Evolutionary conservation across 2,113 vertebrate species (phyloP).

Genomic region (Nycticryphes semicollaris): DNA sequence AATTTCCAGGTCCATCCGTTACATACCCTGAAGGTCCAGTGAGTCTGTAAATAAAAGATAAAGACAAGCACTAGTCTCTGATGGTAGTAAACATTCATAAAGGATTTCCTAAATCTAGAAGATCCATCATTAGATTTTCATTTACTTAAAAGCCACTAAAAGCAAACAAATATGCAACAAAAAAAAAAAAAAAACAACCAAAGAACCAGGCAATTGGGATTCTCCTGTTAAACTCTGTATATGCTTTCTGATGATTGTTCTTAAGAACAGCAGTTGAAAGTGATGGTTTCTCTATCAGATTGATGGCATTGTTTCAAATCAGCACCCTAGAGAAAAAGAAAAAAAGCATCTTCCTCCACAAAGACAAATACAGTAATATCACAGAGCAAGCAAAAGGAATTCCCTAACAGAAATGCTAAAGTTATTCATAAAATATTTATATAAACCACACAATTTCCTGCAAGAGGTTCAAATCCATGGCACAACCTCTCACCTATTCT

Average conservation of each 20-base stretch:
- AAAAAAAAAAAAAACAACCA: neutral
- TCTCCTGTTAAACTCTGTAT: neutral
- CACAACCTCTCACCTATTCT: neutral
- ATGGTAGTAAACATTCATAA: neutral
- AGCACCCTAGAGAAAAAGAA: no score
- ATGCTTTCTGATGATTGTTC: no score
- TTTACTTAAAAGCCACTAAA: neutral
- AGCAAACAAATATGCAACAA: neutral
- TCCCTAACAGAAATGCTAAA: neutral
- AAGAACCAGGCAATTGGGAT: neutral
- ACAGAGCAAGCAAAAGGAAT: neutral
- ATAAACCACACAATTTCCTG: neutral
- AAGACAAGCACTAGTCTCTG: neutral
- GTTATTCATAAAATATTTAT: neutral
- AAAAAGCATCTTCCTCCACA: neutral
- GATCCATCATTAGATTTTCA: neutral
- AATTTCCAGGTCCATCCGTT: constrained; percentile 95
- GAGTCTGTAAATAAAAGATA: constrained; percentile 77
- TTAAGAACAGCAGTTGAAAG: neutral
- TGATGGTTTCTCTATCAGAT: neutral
- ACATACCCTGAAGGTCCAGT: constrained; percentile 89
- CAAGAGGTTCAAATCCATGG: neutral
- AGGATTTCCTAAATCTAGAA: neutral
- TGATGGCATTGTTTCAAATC: neutral
- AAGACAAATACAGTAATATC: neutral